Evolutionary conservation across 2,888 invertebrate genomes (phyloP).

Genomic region (Melinopterus prodromus): DNA sequence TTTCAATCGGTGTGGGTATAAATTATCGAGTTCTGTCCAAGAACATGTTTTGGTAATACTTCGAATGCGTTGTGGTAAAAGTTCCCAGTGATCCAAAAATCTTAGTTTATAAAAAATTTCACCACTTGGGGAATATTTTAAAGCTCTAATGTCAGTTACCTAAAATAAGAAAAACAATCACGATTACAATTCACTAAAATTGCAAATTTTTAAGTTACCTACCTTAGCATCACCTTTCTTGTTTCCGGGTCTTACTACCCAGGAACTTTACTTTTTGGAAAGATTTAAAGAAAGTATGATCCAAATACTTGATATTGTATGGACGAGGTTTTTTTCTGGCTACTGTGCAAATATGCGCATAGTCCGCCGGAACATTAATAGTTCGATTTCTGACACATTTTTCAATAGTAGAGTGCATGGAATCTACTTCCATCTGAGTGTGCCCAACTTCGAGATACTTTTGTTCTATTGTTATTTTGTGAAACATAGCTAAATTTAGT

Average conservation of each 20-base stretch:
- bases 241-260: constrained; percentile 30
- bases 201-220: constrained; percentile 15
- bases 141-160: constrained; percentile 33
- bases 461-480: constrained; percentile 43
- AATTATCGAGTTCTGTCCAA: constrained; percentile 9
- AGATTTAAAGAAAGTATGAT: constrained; percentile 37
- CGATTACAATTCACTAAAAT: constrained; percentile 14
- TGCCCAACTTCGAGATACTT: constrained; percentile 49
- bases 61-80: constrained; percentile 14
- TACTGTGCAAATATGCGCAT: constrained; percentile 39
- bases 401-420: constrained; percentile 47
- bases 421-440: constrained; percentile 50
- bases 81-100: constrained; percentile 23
- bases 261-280: constrained; percentile 21
- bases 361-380: constrained; percentile 41
- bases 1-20: constrained; percentile 12
- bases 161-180: constrained; percentile 8
- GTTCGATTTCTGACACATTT: constrained; percentile 38
- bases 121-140: constrained; percentile 30
- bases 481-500: constrained; percentile 41
- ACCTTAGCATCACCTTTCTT: constrained; percentile 32
- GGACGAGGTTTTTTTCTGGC: constrained; percentile 40
- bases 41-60: no score
- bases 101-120: constrained; percentile 30
- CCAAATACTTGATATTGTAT: constrained; percentile 41